Conservation (phyloP, 2,113 vertebrate species). For the Ramphastos sulfuratus region DNA sequence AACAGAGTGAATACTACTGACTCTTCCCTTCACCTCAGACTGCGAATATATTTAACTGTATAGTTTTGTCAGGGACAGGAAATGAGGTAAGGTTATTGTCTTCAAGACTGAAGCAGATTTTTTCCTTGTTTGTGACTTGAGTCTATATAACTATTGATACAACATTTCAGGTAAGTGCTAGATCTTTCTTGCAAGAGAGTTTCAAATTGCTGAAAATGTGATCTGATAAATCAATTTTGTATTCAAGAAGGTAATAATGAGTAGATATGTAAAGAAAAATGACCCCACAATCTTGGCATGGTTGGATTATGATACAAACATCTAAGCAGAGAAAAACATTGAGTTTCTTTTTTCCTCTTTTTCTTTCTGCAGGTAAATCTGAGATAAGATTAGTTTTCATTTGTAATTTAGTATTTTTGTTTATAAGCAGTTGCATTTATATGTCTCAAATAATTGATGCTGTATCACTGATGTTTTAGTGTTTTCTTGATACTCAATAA, state of each 20-base stretch:
- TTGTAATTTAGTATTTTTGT: not conserved
- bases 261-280: not conserved
- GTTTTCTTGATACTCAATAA: not conserved
- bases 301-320: not conserved
- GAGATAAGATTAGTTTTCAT: not conserved
- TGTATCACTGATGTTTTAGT: not conserved
- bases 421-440: not conserved
- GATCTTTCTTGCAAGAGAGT: not conserved
- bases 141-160: not conserved
- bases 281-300: not conserved
- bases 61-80: not conserved
- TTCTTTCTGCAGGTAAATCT: not conserved
- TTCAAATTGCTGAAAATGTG: not conserved
- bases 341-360: not conserved
- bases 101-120: not conserved
- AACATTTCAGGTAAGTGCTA: not conserved
- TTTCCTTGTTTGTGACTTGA: not conserved
- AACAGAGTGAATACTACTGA: not conserved
- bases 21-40: not conserved
- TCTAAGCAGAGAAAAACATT: not conserved
- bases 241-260: not conserved
- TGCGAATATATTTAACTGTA: not conserved
- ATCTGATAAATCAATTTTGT: not conserved
- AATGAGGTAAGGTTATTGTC: not conserved
- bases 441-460: not conserved